These are phyloP conservation scores for Didymodactylos carnosus DNA, from an alignment of 2,888 invertebrate species.

Conservation along the genomic window DNA sequence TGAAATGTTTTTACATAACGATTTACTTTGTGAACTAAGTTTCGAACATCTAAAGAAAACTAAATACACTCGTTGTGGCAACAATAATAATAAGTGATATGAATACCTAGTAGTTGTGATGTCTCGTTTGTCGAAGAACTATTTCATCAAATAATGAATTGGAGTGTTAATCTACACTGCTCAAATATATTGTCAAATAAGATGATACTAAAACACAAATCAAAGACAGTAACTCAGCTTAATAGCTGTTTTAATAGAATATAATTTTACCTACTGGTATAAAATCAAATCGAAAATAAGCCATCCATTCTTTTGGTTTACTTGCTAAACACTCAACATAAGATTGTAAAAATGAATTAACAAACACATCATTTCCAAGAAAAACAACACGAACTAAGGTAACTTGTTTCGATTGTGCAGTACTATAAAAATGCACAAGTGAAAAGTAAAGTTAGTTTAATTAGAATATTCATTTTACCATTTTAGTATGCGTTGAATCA, in stretches of 20 bases:
- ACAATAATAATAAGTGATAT: too few relatives aligned
- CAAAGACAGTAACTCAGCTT: neutral
- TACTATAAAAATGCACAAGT: too few relatives aligned
- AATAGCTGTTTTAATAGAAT: neutral
- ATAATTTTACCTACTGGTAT: constrained; percentile 47
- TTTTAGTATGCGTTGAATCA: neutral
- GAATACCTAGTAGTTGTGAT: too few relatives aligned
- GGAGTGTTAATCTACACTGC: neutral
- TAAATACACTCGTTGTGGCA: too few relatives aligned
- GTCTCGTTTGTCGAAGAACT: too few relatives aligned
- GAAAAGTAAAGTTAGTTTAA: neutral
- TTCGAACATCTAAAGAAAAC: neutral
- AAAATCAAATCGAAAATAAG: constrained; percentile 61
- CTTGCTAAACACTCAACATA: constrained; percentile 72
- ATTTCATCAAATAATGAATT: neutral
- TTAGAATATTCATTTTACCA: neutral
- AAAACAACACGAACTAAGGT: neutral
- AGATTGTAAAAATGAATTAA: constrained; percentile 63
- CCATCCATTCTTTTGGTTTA: constrained; percentile 72
- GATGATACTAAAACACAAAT: neutral
- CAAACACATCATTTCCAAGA: constrained; percentile 20
- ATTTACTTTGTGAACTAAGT: neutral
- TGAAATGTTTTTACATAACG: neutral
- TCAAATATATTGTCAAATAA: neutral
- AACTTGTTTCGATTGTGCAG: neutral